phyloP scores from a whole-genome alignment of 2,797 vertebrate species.

The Accipiter badius region DNA sequence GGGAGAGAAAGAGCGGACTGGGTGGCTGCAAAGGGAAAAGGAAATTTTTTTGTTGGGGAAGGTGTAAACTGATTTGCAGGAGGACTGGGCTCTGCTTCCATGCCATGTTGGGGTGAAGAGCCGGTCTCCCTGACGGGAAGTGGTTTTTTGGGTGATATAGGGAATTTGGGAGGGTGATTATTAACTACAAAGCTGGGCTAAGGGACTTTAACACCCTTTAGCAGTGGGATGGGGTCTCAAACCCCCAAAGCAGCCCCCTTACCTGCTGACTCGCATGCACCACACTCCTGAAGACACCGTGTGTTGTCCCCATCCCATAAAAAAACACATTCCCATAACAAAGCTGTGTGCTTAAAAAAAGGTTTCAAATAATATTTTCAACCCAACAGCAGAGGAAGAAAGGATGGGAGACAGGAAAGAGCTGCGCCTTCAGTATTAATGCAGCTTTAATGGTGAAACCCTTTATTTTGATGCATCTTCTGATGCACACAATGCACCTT shows the following conservation, averaged over 20 bases:
- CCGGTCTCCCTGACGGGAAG: fast-evolving
- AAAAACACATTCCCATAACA: neutral
- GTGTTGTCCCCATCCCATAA: neutral
- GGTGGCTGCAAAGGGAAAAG: neutral
- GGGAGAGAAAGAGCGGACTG: fast-evolving
- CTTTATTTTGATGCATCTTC: neutral
- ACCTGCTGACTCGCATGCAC: fast-evolving
- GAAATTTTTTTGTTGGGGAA: fast-evolving
- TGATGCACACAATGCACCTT: neutral
- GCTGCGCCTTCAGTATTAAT: neutral
- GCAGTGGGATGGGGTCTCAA: neutral
- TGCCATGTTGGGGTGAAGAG: fast-evolving
- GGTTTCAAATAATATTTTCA: neutral
- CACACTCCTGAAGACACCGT: fast-evolving
- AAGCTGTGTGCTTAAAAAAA: neutral
- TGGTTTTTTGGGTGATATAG: fast-evolving
- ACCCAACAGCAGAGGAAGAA: fast-evolving
- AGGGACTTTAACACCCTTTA: neutral
- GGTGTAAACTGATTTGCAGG: neutral
- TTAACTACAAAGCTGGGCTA: neutral
- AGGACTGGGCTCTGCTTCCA: neutral
- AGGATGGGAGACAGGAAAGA: neutral
- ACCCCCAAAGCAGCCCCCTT: neutral
- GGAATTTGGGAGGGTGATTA: neutral
- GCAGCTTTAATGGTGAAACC: slow-evolving; percentile 5